Evolutionary conservation across 2,113 vertebrate genomes (phyloP).

Genomic region (Physeter macrocephalus): DNA sequence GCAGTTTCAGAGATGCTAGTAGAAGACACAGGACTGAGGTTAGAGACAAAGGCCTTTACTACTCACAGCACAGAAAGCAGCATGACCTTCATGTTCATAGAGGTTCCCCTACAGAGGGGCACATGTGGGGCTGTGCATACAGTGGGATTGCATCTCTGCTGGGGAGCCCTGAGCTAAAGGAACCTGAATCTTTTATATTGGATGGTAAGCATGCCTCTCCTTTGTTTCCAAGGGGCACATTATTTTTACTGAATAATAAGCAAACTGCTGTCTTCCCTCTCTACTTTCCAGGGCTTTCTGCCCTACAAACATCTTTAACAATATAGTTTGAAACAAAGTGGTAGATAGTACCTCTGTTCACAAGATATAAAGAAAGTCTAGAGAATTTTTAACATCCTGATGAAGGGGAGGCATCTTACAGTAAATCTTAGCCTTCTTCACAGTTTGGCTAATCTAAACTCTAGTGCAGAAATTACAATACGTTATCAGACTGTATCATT

Average conservation of each 20-base stretch:
- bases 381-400: neutral
- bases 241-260: neutral
- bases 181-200: neutral
- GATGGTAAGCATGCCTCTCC: neutral
- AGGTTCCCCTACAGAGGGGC: no score
- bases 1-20: neutral
- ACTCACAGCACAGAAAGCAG: neutral
- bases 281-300: neutral
- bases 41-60: neutral
- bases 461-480: neutral
- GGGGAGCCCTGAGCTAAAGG: neutral
- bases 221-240: neutral
- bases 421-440: neutral
- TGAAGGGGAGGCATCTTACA: neutral
- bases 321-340: neutral
- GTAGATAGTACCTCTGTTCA: neutral
- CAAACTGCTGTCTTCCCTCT: neutral
- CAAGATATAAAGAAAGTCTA: neutral
- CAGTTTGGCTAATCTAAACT: neutral
- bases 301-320: neutral
- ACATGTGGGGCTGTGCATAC: fast-evolving
- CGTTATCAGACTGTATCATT: neutral
- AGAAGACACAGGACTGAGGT: neutral
- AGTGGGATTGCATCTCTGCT: neutral
- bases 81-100: neutral